Base-by-base conservation (phyloP, 2,888 invertebrate species). In the Hirudinaria manillensis region DNA sequence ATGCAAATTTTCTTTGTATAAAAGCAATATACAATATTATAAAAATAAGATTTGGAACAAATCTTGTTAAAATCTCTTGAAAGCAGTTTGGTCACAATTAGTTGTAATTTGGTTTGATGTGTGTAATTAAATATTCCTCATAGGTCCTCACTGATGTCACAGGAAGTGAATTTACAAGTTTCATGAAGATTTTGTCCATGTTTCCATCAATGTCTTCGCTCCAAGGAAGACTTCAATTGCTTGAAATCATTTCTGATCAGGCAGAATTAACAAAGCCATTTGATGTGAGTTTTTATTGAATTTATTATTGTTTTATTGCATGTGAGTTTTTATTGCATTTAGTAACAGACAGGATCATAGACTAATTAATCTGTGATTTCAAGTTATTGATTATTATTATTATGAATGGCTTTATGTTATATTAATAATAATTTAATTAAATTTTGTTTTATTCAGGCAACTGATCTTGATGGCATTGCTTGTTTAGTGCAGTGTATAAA, bases 161-260 rank as follows among this genome's bases (percentile, higher is more conserved):
- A 21, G 93, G 93, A 51, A 93, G 93, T 80, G 96, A 97, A 86
- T 95, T 96, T 87, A 90, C 93, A 81, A 89, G 90, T 78, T 90
- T 96, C 77, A 93, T 97, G 91, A 91, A 91, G 70, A 89, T 94
- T 79, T 87, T 97, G 80, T 90, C 91, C 38, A 89, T 90, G 86
- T 91, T 95, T 16, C 90, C 91, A 84, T 88, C 92, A 70, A 91
- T 93, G 71, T 91, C 91, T 80, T 92, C 93, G 10, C 89, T 92
- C 21, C 88, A 89, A 70, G 95, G 95, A 4, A 92, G 94, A 83
- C 91, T 92, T 80, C 92, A 93, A 84, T 87, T 97, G 45, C 90
- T 94, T 16, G 91, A 93, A 80, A 89, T 95, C 79, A 90, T 94
- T 19, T 90, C 91, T 24, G 92, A 93, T 79, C 91, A 94, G 83